Percentiles rank a stretch among this genome's conserved stretches.
Conservation (phyloP, 2,797 vertebrate species). For the Buphagus erythrorhynchus region DNA sequence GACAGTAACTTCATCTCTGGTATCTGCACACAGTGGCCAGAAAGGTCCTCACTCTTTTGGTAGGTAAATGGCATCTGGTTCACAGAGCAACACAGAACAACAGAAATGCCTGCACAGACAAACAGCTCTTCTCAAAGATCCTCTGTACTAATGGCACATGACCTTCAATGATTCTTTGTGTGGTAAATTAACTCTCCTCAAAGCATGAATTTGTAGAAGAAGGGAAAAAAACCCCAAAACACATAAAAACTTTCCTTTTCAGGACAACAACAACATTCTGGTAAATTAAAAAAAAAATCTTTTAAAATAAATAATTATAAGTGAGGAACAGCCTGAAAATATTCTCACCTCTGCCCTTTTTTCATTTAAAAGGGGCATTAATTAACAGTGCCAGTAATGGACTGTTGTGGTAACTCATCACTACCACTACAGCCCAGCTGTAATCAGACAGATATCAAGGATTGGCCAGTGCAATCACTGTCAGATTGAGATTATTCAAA, state of each 20-base stretch:
- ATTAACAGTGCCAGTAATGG: neutral
- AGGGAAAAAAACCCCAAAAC: fast-evolving
- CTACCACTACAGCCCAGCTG: neutral
- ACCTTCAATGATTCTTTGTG: conserved; percentile 9
- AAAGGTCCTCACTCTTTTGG: neutral
- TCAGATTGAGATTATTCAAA: neutral
- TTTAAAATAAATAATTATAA: conserved; percentile 29
- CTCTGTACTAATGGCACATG: neutral
- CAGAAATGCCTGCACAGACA: neutral
- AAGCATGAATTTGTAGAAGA: neutral
- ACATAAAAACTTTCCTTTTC: neutral
- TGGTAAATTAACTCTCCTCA: neutral
- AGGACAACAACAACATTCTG: neutral
- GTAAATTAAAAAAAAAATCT: neutral
- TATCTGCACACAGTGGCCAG: neutral
- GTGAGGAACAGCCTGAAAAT: neutral
- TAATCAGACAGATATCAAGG: neutral
- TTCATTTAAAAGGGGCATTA: neutral
- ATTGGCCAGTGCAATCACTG: neutral
- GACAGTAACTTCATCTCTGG: neutral
- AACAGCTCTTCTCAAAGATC: neutral
- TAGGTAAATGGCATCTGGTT: neutral
- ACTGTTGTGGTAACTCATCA: neutral
- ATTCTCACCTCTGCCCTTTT: neutral
- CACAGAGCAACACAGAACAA: neutral